phyloP scores from a whole-genome alignment of 2,888 invertebrate genomes.

The Tribolium freemani region DNA sequence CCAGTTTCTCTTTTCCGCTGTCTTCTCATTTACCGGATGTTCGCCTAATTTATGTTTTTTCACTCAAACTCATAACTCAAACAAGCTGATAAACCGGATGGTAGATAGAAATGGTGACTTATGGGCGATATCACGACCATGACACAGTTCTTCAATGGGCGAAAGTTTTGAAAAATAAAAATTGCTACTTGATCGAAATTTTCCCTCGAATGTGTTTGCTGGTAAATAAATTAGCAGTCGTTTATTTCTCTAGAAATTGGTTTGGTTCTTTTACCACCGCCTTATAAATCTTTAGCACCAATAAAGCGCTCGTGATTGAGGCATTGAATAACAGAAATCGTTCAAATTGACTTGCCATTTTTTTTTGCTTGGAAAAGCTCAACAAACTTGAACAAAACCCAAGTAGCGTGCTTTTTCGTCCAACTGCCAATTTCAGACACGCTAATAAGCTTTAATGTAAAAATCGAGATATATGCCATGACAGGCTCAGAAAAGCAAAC shows the following conservation, averaged over 20 bases:
- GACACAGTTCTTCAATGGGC: too few relatives aligned
- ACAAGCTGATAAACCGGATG: too few relatives aligned
- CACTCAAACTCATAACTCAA: too few relatives aligned
- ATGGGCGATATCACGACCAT: too few relatives aligned
- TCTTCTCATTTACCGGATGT: too few relatives aligned
- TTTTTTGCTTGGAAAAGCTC: not conserved
- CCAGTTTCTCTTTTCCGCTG: too few relatives aligned
- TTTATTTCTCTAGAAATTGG: not conserved
- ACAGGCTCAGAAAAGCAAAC: not conserved
- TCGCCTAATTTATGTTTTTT: too few relatives aligned
- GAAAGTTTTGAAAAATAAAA: too few relatives aligned
- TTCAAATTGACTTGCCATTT: too few relatives aligned
- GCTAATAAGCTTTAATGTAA: not conserved
- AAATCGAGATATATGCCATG: not conserved
- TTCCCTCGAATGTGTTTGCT: not conserved
- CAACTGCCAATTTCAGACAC: not conserved
- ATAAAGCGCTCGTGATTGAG: not conserved
- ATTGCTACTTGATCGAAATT: too few relatives aligned
- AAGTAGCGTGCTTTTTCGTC: not conserved
- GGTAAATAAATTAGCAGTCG: not conserved
- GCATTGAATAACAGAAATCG: not conserved
- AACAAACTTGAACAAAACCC: not conserved
- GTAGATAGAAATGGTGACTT: too few relatives aligned
- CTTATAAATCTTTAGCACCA: not conserved
- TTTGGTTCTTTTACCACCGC: not conserved